Evolutionary conservation across 2,113 vertebrate species (phyloP), one percentile per base, ranked within the genome.

Genomic region (Sinocyclocheilus anshuiensis): DNA sequence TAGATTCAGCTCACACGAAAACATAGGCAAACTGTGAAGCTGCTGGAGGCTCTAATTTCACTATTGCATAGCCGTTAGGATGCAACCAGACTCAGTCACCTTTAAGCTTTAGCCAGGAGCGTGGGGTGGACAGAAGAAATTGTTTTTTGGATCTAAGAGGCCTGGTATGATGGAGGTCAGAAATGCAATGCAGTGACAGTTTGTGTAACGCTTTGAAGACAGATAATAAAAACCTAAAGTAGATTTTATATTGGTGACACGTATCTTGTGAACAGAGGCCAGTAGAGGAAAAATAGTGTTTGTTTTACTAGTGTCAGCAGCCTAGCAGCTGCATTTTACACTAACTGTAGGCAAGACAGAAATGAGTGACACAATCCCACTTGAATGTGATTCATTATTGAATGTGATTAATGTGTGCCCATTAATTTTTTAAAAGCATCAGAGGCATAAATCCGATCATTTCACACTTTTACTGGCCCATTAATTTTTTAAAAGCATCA

Each of bases 121-220:
- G 57, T 45, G 55, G 22, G 36, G 20, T 65, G 80, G 61, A 82
- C 80, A 82, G 61, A 48, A 50, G 15, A 69, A 67, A 82, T 67
- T 50, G 61, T 13, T 45, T 81, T 65, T 39, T 20, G 79, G 79
- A 81, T 81, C n/a, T 59, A 59, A 59, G 77, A 36, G 20, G 77
- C 33, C 77, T 22, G 16, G 79, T 24, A 6, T 81, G 42, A 81
- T 67, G 59, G 59, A 45, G 59, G 12, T 81, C 61, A 69, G 39
- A 67, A 65, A 81, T 81, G 59, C 61, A 67, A 29, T 45, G 8
- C 48, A 13, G 42, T 65, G 61, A 48, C 61, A 50, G 13, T 67
- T 67, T 67, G 61, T 50, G 79, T 50, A 48, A 67, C 48, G 22
- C 15, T 48, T 81, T 81, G 36, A 81, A 67, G 79, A 63, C 36